A percentile compares a stretch with the other conserved stretches of the same genome.
Conservation (phyloP, 37 sponge, comb jelly and placozoan genomes). For the Diacarnus erythraeanus region DNA sequence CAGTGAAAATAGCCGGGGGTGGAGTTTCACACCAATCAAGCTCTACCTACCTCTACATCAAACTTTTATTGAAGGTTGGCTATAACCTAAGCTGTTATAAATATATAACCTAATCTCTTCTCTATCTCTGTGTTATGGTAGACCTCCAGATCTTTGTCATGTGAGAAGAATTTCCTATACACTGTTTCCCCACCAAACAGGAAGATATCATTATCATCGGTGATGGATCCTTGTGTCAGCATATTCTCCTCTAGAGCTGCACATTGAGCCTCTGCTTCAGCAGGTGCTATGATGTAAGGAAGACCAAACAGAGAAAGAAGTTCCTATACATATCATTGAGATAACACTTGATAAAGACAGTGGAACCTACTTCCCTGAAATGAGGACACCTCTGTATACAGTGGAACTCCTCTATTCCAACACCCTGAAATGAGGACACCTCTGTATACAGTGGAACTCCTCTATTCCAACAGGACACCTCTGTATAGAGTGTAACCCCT, state of each 20-base stretch:
- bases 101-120: constrained; percentile 51
- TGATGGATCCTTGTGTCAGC: constrained; percentile 82
- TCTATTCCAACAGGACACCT: too few species aligned
- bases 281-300: constrained; percentile 86
- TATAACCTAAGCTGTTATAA: too few species aligned
- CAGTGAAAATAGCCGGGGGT: too few species aligned
- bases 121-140: constrained; percentile 51
- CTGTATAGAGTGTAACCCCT: too few species aligned
- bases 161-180: constrained; percentile 89
- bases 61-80: too few species aligned
- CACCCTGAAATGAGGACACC: too few species aligned
- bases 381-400: too few species aligned
- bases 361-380: too few species aligned
- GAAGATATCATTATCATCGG: constrained; percentile 92
- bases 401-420: too few species aligned
- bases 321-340: constrained; percentile 53
- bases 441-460: too few species aligned
- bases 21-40: too few species aligned
- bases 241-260: constrained; percentile 71
- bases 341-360: neutral
- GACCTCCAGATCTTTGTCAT: constrained; percentile 46
- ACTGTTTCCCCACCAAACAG: constrained; percentile 89
- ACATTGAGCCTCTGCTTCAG: constrained; percentile 99
- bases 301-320: constrained; percentile 89
- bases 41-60: too few species aligned